Base-by-base conservation (phyloP, 2,888 invertebrate species). In the Gymnosoma rotundatum region DNA sequence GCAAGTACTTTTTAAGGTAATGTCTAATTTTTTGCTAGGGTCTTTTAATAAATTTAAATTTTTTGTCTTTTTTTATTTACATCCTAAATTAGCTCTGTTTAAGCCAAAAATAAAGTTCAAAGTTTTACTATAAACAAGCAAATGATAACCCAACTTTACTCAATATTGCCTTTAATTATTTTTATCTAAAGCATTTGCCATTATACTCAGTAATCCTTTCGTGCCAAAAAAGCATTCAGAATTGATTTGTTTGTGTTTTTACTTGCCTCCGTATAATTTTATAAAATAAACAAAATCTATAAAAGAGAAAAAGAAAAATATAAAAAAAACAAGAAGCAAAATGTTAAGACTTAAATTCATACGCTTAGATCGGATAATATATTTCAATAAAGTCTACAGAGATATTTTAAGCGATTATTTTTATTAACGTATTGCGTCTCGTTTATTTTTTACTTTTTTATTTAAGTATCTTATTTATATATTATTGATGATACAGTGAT, bases 291-390 rank as follows among this genome's bases (percentile, higher is more conserved):
- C n/a, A 61, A 45, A 36, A 42, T 25, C 14, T 16, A 16, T 42
- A 45, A 52, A 21, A 56, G 14, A n/a, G 20, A 54, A 38, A 7
- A 20, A 52, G 14, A 67, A 42, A 21, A 18, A 20, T 56, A 63
- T 42, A 60, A 45, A 54, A 69, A 50, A 9, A 14, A 69, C 52
- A 61, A 0, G 4, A 21, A 60, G 45, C 61, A 36, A 75, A 50
- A 67, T 21, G 25, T 18, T 74, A 12, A 75, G 48, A 21, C 66
- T 38, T 48, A 58, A 36, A 67, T 50, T 76, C 21, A 36, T n/a
- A 76, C 50, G 38, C 21, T 42, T 38, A 50, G 16, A 38, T 67
- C 60, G 50, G 18, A 42, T 7, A 32, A 67, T 36, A 52, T 61
- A 32, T 52, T 50, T 60, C 14, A 48, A 25, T 60, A 60, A 67